These are phyloP conservation scores for Alexandromys fortis DNA, from an alignment of 2,113 vertebrate species.

Conservation along the genomic window DNA sequence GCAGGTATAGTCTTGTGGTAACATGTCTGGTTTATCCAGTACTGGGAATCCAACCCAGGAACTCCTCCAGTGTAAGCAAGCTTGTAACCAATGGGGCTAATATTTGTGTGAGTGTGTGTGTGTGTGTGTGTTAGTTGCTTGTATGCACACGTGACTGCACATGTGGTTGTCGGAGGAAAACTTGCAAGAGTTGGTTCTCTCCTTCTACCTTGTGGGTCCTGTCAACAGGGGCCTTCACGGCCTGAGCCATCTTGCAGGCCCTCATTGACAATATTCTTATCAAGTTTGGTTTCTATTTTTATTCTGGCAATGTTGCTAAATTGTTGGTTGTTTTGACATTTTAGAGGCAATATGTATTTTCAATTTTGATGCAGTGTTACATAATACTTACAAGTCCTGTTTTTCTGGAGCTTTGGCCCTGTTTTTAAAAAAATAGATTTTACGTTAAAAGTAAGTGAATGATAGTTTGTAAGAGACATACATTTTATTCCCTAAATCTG, in stretches of 20 bases:
- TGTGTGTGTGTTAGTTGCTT: neutral
- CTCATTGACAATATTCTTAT: neutral
- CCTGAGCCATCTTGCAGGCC: neutral
- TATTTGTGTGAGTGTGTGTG: neutral
- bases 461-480: slow-evolving; percentile 15
- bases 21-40: neutral
- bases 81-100: too few relatives aligned
- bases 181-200: neutral
- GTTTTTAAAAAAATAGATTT: neutral
- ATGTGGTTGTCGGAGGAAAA: neutral
- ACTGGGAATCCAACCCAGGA: neutral
- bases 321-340: slow-evolving; percentile 26
- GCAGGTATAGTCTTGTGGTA: neutral
- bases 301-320: neutral
- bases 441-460: neutral
- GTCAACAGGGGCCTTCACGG: neutral
- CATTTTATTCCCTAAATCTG: slow-evolving; percentile 8
- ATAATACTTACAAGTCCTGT: neutral
- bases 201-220: neutral
- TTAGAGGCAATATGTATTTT: neutral
- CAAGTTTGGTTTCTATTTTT: slow-evolving; percentile 2
- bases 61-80: neutral
- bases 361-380: neutral
- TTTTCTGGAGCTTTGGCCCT: neutral
- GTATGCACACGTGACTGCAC: neutral